phyloP scores from a whole-genome alignment of 2,113 vertebrate species.

The Podarcis raffonei region DNA sequence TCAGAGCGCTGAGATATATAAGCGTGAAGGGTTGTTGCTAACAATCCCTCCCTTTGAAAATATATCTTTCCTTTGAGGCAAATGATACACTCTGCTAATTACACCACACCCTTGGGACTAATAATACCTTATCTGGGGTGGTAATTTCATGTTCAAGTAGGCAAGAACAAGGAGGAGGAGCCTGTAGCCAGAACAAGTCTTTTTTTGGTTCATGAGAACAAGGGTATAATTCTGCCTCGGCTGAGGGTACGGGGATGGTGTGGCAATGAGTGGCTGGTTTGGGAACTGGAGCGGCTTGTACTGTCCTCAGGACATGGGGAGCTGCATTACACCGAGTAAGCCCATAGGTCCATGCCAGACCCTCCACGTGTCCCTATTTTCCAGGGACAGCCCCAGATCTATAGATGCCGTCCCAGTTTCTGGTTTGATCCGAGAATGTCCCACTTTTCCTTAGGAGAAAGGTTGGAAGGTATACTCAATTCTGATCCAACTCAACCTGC shows the following conservation, averaged over 20 bases:
- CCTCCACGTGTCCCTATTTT: no score
- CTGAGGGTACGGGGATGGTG: neutral
- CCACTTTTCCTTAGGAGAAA: no score
- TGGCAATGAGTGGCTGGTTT: neutral
- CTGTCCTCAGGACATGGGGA: no score
- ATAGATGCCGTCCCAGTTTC: no score
- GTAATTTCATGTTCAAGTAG: slow-evolving; percentile 58
- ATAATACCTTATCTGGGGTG: slow-evolving; percentile 54
- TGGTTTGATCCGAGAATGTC: no score
- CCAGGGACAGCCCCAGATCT: no score
- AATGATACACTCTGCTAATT: slow-evolving; percentile 40
- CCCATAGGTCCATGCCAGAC: no score
- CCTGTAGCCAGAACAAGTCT: neutral
- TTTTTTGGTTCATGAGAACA: neutral
- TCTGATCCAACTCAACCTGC: no score
- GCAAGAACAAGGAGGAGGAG: neutral
- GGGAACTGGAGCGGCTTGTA: neutral
- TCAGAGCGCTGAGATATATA: slow-evolving; percentile 31
- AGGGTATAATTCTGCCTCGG: neutral
- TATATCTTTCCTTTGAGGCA: slow-evolving; percentile 34
- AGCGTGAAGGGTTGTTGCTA: neutral
- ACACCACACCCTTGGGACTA: slow-evolving; percentile 48
- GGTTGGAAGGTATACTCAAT: no score
- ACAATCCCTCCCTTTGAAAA: slow-evolving; percentile 15
- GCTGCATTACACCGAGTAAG: no score